A percentile compares a stretch with the other conserved stretches of the same genome.
Evolutionary conservation across 2,888 invertebrate genomes (phyloP).

Genomic region (Drosophila setosimentum): DNA sequence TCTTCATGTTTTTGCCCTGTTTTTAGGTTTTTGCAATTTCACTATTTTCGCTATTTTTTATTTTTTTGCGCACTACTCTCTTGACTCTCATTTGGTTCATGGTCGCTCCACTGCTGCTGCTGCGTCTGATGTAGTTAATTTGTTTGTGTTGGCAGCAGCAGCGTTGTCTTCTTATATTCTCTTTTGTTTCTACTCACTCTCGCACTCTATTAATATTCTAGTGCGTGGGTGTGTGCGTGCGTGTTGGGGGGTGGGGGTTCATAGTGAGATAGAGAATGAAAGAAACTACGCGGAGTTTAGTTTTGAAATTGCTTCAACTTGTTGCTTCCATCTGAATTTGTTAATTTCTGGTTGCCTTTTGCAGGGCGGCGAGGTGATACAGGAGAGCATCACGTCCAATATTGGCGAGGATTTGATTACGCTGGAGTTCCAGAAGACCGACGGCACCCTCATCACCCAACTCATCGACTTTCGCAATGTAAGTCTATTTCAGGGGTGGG

Average conservation of each 20-base stretch:
- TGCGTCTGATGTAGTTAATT: slow-evolving; percentile 67
- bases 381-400: slow-evolving; percentile 96
- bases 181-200: slow-evolving; percentile 35
- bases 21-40: slow-evolving; percentile 42
- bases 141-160: slow-evolving; percentile 46
- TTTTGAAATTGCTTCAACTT: slow-evolving; percentile 50
- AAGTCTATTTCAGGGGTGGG: slow-evolving; percentile 85
- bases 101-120: slow-evolving; percentile 53
- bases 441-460: slow-evolving; percentile 96
- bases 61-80: slow-evolving; percentile 52
- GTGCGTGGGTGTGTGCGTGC: slow-evolving; percentile 1
- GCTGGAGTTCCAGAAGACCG: slow-evolving; percentile 95
- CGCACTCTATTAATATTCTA: slow-evolving; percentile 74
- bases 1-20: slow-evolving; percentile 12
- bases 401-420: slow-evolving; percentile 95
- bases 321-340: slow-evolving; percentile 44
- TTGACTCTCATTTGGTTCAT: slow-evolving; percentile 80
- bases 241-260: rapidly evolving
- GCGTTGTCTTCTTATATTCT: slow-evolving; percentile 31
- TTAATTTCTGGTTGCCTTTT: not conserved
- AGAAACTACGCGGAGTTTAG: slow-evolving; percentile 4
- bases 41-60: slow-evolving; percentile 14
- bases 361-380: slow-evolving; percentile 96
- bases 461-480: slow-evolving; percentile 98
- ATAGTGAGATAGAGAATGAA: not conserved